Evolutionary conservation across 1,140 invertebrate genomes (phyloP).

Genomic region (Zaprionus kolodkinae): DNA sequence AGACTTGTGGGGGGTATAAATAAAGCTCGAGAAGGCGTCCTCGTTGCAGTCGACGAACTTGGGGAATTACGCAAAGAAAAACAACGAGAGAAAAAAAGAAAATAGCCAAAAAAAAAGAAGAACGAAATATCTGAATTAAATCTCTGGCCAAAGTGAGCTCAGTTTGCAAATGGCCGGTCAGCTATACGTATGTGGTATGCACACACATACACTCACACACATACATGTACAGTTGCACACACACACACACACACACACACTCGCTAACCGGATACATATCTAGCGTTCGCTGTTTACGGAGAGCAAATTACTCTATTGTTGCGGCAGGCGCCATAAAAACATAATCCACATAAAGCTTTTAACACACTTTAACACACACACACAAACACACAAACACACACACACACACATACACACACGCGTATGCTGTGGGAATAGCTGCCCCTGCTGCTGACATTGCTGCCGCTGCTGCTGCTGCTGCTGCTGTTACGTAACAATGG

Average conservation of each 20-base stretch:
- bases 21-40: constrained; percentile 15
- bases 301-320: constrained; percentile 43
- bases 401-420: background rate
- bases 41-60: background rate
- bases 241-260: background rate
- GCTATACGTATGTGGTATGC: constrained; percentile 12
- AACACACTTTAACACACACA: constrained; percentile 30
- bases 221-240: no score
- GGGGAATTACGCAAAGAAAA: constrained; percentile 8
- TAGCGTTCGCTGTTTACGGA: constrained; percentile 24
- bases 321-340: constrained; percentile 51
- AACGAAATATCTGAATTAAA: constrained; percentile 31
- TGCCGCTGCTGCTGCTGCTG: constrained; percentile 26
- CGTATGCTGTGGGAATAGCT: constrained; percentile 11
- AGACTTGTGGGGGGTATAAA: constrained; percentile 6
- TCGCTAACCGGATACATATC: constrained; percentile 11
- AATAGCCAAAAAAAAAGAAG: constrained; percentile 1
- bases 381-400: background rate
- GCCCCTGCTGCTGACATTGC: constrained; percentile 22
- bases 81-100: background rate
- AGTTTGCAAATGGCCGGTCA: constrained; percentile 8
- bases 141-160: constrained; percentile 14
- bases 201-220: background rate
- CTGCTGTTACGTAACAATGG: constrained; percentile 40
- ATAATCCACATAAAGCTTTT: constrained; percentile 64